Base-by-base conservation (phyloP, 2,113 vertebrate species). In the Lamprotornis superbus region DNA sequence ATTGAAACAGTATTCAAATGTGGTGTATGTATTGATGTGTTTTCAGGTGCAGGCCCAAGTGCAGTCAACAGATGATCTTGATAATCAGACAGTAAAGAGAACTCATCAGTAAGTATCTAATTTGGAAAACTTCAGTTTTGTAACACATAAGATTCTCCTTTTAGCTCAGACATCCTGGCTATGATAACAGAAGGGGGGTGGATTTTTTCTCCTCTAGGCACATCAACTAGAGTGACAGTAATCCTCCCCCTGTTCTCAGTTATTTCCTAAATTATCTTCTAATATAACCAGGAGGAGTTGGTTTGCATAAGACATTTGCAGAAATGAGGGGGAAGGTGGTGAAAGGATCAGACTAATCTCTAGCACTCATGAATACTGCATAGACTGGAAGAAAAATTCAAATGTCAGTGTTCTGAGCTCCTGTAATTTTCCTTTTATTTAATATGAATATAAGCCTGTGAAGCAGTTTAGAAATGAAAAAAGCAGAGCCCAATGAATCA, bases 41-140 rank as follows among this genome's bases (percentile, higher is more conserved):
- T 93, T 95, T 95, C 94, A 99, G 98, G 98, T 99, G 86, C 98
- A 98, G 91, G 91, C 98, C 67, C 98, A 98, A 80, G 97, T 98
- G 93, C 98, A 98, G 83, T 94, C 97, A 52, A 77, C 95, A 92
- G 97, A 98, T 87, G 97, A 97, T 65, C 87, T 98, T 81, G 97
- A 97, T 37, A 96, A 97, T 87, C 96, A 97, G 80, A 93, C 94
- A 90, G 79, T 95, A 78, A 98, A 98, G 85, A 98, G 97, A 97
- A 97, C 97, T 73, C 98, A 97, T 81, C 98, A 97, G 98, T 99
- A 98, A 98, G 98, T 98, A 86, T 60, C 90, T 73, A 12, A 53
- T 78, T 49, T 87, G 17, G 39, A 80, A 61, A 75, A 65, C 8
- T 61, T 50, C 30, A 22, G 12, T 61, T 56, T 79, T 40, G 28